These are phyloP conservation scores for Poeciliopsis paucimaculata DNA, from an alignment of 2,797 vertebrate genomes.

Conservation along the genomic window DNA sequence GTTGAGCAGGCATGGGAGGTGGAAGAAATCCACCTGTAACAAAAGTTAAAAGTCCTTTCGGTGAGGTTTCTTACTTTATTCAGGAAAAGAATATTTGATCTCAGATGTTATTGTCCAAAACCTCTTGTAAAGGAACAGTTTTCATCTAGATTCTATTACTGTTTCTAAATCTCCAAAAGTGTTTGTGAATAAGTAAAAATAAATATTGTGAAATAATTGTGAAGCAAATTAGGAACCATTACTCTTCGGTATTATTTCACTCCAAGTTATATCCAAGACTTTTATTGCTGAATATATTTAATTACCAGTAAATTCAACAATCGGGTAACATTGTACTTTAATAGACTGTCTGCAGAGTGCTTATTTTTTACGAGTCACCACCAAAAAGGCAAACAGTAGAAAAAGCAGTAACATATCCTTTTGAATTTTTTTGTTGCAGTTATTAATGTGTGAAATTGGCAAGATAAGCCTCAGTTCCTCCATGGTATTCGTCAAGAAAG, in stretches of 20 bases:
- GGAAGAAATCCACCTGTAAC: slow-evolving; percentile 79
- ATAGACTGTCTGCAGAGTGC: neutral
- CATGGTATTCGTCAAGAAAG: too few species aligned
- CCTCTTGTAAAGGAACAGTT: neutral
- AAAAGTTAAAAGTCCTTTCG: neutral
- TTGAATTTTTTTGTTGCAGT: too few species aligned
- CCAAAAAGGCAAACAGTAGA: neutral
- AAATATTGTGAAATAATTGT: neutral
- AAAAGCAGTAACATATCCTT: neutral
- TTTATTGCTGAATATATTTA: neutral
- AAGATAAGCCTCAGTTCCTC: too few species aligned
- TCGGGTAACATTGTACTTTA: neutral
- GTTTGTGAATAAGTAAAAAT: neutral
- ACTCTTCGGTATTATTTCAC: neutral
- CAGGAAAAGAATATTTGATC: neutral
- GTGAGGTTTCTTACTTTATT: neutral
- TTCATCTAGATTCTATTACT: neutral
- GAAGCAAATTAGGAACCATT: neutral
- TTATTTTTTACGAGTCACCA: neutral
- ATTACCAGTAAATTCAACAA: neutral
- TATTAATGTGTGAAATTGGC: too few species aligned
- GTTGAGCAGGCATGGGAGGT: slow-evolving; percentile 75
- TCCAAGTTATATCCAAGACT: neutral
- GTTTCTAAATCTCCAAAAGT: neutral
- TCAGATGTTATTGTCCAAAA: neutral